Conservation (phyloP, 2,797 vertebrate genomes). For the Propithecus deckenii region DNA sequence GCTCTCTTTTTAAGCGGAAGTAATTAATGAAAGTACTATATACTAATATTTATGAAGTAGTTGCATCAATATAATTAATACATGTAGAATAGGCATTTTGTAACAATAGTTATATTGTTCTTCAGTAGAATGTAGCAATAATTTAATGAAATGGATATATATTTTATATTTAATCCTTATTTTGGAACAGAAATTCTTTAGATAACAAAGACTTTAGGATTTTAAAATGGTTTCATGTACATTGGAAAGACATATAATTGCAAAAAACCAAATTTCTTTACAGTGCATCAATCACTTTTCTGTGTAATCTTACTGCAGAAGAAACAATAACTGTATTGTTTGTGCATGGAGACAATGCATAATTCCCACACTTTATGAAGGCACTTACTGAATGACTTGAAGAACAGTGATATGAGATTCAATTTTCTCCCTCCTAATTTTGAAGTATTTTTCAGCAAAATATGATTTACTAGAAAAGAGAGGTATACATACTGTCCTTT, state of each 20-base stretch:
- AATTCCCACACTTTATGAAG: neutral
- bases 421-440: neutral
- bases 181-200: neutral
- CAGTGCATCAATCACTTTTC: neutral
- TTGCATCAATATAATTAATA: neutral
- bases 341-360: neutral
- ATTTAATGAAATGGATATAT: neutral
- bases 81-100: neutral
- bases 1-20: neutral
- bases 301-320: neutral
- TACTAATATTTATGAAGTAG: neutral
- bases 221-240: neutral
- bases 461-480: neutral
- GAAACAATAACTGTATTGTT: neutral
- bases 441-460: neutral
- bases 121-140: neutral
- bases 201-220: neutral
- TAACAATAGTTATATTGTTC: neutral
- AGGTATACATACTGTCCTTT: neutral
- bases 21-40: neutral
- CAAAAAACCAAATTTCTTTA: neutral
- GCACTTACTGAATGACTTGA: neutral
- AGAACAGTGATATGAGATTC: neutral
- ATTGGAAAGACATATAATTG: neutral
- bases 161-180: neutral